Percentiles rank a stretch among this genome's conserved stretches.
phyloP scores from a whole-genome alignment of 2,888 invertebrate species.

The Ichneumoninae sp. region DNA sequence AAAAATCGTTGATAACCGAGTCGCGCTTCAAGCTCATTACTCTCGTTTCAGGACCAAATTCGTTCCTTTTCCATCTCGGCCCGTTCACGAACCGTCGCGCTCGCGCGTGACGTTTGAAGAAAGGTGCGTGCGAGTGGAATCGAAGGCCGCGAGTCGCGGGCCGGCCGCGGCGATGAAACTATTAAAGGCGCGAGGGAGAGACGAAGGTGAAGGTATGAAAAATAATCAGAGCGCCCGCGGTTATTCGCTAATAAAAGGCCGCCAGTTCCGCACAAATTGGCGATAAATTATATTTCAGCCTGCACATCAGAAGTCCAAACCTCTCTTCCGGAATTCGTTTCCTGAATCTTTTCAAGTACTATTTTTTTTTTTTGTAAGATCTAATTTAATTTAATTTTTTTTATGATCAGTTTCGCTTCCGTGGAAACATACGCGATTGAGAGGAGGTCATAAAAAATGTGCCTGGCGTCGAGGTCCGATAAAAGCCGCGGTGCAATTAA shows the following conservation, averaged over 20 bases:
- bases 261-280: background rate
- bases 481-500: conserved; percentile 37
- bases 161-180: background rate
- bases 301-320: background rate
- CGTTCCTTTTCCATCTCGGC: background rate
- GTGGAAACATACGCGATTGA: background rate
- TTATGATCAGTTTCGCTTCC: background rate
- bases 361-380: background rate
- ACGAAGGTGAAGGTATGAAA: conserved; percentile 44
- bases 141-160: background rate
- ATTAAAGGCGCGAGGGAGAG: conserved; percentile 12
- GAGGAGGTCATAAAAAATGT: conserved; percentile 2
- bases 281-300: conserved; percentile 31
- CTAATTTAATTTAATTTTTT: background rate
- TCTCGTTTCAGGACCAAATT: background rate
- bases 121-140: conserved; percentile 14
- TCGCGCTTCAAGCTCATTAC: background rate
- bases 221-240: conserved; percentile 19
- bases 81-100: background rate
- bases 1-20: background rate
- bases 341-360: conserved; percentile 1
- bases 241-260: conserved; percentile 45
- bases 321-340: conserved; percentile 23
- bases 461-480: conserved; percentile 16
- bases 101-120: background rate